Evolutionary conservation across 2,113 vertebrate species (phyloP), one percentile per base, ranked within the genome.

Genomic region (Tupaia tana): DNA sequence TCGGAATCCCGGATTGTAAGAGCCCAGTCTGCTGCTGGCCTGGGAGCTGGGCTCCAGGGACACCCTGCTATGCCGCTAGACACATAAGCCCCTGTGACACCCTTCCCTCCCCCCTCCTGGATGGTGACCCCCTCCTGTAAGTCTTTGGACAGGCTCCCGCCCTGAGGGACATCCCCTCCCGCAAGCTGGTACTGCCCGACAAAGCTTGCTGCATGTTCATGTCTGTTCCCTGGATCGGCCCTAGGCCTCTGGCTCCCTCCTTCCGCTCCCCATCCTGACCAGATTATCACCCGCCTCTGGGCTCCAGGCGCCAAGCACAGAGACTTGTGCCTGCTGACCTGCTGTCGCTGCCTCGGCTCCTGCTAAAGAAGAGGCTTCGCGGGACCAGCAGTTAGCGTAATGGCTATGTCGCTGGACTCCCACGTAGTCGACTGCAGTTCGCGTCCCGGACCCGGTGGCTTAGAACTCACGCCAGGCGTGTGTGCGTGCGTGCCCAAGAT

Each of bases 191-290:
- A 6, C 54, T 2, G 15, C 52, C 75, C 43, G 31, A 4, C 3
- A 14, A 63, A 10, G 66, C 73, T 63, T 43, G 67, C 6, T 7
- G 15, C 56, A 34, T 16, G 25, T 10, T 64, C 78, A 0, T 3
- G 0, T 9, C 12, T 61, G 19, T 11, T 4, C 6, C 63, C 63
- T 29, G 15, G 2, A 69, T 85, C 54, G 25, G 74, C 66, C 29
- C 59, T 54, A 10, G 71, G 9, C 88, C 75, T 27, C 5, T 16
- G n/a, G 27, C 75, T 80, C 77, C 7, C 22, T 59, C 34, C 66
- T 16, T 29, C 0, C 4, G 0, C 58, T 25, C 19, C 20, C 7
- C 3, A 8, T 22, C 58, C 4, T 18, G 4, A 0, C 67, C 9
- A 10, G 22, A 7, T 18, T 7, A 24, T 14, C 2, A 16, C 24